A percentile compares a stretch with the other conserved stretches of the same genome.
These are phyloP conservation scores for Drosophila subpulchrella DNA, from an alignment of 1,140 invertebrate genomes.

Conservation along the genomic window DNA sequence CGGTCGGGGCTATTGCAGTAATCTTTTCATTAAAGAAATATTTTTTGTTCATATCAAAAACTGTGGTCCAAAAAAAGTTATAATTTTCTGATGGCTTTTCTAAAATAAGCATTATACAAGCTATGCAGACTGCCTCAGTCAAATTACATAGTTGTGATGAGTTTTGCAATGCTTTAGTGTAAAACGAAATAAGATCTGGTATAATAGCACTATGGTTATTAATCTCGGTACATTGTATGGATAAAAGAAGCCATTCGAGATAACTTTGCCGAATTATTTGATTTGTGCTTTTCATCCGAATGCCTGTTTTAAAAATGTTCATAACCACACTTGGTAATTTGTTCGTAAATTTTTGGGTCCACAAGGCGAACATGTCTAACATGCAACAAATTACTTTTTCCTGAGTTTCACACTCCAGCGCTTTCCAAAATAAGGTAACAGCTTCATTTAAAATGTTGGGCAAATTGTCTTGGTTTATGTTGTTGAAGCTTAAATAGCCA, in stretches of 20 bases:
- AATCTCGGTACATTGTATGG: constrained; percentile 85
- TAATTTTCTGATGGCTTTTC: constrained; percentile 81
- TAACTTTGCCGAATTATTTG: constrained; percentile 92
- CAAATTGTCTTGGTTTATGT: constrained; percentile 87
- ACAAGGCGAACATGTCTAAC: constrained; percentile 91
- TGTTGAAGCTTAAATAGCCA: constrained; percentile 91
- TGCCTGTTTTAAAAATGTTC: constrained; percentile 92
- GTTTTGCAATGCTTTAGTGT: constrained; percentile 90
- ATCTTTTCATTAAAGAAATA: constrained; percentile 94
- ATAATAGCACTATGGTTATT: constrained; percentile 43
- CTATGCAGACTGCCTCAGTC: constrained; percentile 92
- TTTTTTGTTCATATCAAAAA: constrained; percentile 91
- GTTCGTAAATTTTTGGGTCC: constrained; percentile 90
- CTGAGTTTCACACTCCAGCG: constrained; percentile 95
- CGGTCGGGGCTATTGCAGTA: constrained; percentile 88
- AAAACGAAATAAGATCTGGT: constrained; percentile 87
- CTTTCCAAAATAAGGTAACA: constrained; percentile 89
- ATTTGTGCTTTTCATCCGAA: constrained; percentile 91
- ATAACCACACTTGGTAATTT: constrained; percentile 89
- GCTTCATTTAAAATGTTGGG: constrained; percentile 88
- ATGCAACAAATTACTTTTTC: constrained; percentile 94
- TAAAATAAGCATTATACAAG: constrained; percentile 89
- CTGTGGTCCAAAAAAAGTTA: constrained; percentile 88
- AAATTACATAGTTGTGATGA: constrained; percentile 87
- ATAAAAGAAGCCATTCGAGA: constrained; percentile 89